These are phyloP conservation scores for Trachymyrmex septentrionalis DNA, from an alignment of 1,140 invertebrate genomes.

Conservation along the genomic window DNA sequence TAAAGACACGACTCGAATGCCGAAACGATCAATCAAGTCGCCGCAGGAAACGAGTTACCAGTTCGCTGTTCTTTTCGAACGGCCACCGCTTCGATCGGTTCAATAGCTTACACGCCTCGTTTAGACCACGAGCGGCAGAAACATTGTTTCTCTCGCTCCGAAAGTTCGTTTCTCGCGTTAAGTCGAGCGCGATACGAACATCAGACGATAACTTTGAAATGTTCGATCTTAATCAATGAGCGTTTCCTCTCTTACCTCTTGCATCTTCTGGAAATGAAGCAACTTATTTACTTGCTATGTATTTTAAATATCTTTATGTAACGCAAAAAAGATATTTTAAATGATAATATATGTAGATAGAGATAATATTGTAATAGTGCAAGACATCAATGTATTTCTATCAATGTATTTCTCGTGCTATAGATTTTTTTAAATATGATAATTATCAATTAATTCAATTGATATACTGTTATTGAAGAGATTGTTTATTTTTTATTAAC, in stretches of 20 bases:
- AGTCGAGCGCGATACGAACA: conserved; percentile 36
- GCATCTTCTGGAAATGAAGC: not conserved
- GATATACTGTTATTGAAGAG: not conserved
- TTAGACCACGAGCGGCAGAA: conserved; percentile 5
- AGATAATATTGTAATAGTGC: not conserved
- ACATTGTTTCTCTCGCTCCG: conserved; percentile 38
- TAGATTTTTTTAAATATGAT: not conserved
- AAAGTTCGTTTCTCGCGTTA: conserved; percentile 54
- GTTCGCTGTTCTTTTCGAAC: conserved; percentile 28
- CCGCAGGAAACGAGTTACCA: conserved; percentile 49
- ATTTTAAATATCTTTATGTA: not conserved
- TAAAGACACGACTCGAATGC: conserved; percentile 67
- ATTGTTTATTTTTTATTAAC: not conserved
- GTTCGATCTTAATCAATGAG: conserved; percentile 52
- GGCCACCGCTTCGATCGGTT: conserved; percentile 42
- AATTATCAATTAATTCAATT: not conserved
- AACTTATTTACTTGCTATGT: conserved; percentile 11
- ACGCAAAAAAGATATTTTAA: not conserved
- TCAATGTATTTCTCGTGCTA: not conserved
- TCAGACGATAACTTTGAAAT: conserved; percentile 51
- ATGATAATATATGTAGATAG: too few relatives aligned
- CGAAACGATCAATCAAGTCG: conserved; percentile 77
- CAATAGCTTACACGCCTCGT: conserved; percentile 48
- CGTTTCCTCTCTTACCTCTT: not conserved
- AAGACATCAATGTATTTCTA: not conserved